Conservation (phyloP, 2,113 vertebrate species). For the Nothoprocta perdicaria region DNA sequence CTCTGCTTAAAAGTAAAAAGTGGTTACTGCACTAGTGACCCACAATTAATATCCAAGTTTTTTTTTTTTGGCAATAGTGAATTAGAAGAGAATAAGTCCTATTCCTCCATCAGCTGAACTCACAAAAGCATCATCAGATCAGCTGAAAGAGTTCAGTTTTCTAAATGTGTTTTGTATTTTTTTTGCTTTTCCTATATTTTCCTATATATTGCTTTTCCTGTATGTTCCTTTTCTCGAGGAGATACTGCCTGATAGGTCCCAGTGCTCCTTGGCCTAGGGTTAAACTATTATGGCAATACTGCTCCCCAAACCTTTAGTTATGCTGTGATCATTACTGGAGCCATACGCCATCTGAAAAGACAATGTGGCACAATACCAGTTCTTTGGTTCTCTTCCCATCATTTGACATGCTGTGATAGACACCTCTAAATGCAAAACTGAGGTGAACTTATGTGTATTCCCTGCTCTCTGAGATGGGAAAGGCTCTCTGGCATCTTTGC, state of each 20-base stretch:
- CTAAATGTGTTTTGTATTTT: neutral
- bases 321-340: fast-evolving
- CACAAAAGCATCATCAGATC: neutral
- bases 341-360: neutral
- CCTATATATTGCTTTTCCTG: neutral
- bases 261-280: neutral
- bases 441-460: fast-evolving
- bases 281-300: neutral
- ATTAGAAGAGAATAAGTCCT: neutral
- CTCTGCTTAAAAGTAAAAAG: constrained; percentile 24
- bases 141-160: neutral
- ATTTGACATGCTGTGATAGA: neutral
- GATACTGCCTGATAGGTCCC: neutral
- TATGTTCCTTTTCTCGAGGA: neutral
- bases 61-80: neutral
- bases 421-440: neutral
- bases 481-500: fast-evolving
- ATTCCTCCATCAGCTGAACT: fast-evolving
- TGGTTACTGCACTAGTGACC: neutral
- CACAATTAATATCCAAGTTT: neutral
- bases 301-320: neutral
- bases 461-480: neutral
- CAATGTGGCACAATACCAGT: fast-evolving
- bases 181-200: neutral
- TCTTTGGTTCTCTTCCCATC: neutral